These are phyloP conservation scores for Mylabris phalerata DNA, from an alignment of 1,140 invertebrate genomes.

Conservation along the genomic window DNA sequence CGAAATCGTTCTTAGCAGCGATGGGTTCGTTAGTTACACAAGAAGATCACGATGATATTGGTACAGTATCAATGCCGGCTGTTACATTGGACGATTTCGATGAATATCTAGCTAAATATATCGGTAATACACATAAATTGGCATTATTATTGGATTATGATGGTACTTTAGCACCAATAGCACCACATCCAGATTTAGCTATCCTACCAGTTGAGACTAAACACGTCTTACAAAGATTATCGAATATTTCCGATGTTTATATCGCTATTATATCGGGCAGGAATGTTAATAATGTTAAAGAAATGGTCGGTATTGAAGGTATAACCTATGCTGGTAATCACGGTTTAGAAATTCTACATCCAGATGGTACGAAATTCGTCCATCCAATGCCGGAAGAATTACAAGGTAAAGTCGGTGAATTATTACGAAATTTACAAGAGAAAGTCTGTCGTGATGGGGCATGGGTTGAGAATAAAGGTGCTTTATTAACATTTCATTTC, in stretches of 20 bases:
- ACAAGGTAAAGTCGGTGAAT: slow-evolving; percentile 69
- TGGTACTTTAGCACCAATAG: slow-evolving; percentile 81
- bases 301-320: slow-evolving; percentile 84
- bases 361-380: slow-evolving; percentile 83
- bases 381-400: slow-evolving; percentile 83
- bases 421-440: slow-evolving; percentile 75
- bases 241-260: slow-evolving; percentile 82
- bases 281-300: slow-evolving; percentile 80
- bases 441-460: slow-evolving; percentile 75
- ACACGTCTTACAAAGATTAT: slow-evolving; percentile 71
- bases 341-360: slow-evolving; percentile 81
- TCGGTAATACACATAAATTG: slow-evolving; percentile 77
- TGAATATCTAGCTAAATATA: slow-evolving; percentile 78
- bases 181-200: slow-evolving; percentile 82
- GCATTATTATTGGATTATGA: slow-evolving; percentile 84
- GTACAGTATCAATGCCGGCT: slow-evolving; percentile 74
- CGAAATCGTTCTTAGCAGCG: slow-evolving; percentile 77
- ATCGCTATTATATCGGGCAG: slow-evolving; percentile 83
- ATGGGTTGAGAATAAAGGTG: slow-evolving; percentile 89
- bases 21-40: slow-evolving; percentile 64
- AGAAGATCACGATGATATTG: slow-evolving; percentile 71
- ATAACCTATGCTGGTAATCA: slow-evolving; percentile 89
- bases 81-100: slow-evolving; percentile 83
- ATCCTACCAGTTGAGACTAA: slow-evolving; percentile 78
- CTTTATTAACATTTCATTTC: slow-evolving; percentile 81